Evolutionary conservation across 2,888 invertebrate species (phyloP), one percentile per base, ranked within the genome.

Genomic region (Abscondita cerata): DNA sequence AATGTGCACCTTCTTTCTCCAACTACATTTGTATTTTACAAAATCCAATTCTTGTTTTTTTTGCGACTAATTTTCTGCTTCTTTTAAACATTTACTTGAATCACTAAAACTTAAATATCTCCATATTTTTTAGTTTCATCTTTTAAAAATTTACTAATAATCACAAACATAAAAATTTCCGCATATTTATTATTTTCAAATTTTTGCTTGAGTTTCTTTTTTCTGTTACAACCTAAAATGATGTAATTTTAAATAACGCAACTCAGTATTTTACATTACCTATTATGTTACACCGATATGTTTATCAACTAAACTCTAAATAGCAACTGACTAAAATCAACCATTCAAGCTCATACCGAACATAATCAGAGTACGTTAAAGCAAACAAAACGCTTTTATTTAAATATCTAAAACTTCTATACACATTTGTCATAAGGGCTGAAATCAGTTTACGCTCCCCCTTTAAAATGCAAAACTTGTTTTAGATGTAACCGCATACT

Each of bases 341-440:
- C 13, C 31, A 52, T 56, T 52, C 31, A 47, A 58, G 12, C 36
- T 19, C 13, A 16, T 20, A 34, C 33, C 16, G 51, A 19, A 36
- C 25, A 52, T 52, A 56, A 59, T 53, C 31, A 59, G 56, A 56
- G 47, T 56, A 55, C 61, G 61, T 61, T 56, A 56, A 51, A 52
- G 19, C 33, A 31, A 59, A 62, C 62, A 65, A 65, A 55, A 52
- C 44, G 18, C 54, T 55, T 62, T 65, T 55, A 55, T 60, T 51
- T 58, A 36, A 58, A 31, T 53, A 15, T 12, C 41, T 36, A 36
- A 20, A 53, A 64, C 66, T 64, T 66, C 59, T 59, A 66, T 47
- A 34, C 59, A 64, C 64, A 64, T 52, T 52, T 48, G 56, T 56
- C 64, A 66, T 64, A 66, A 66, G 66, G 64, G 62, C 48, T 58